A percentile compares a stretch with the other conserved stretches of the same genome.
These are phyloP conservation scores for Amblyjoppa proteus DNA, from an alignment of 2,888 invertebrate genomes.

Conservation along the genomic window DNA sequence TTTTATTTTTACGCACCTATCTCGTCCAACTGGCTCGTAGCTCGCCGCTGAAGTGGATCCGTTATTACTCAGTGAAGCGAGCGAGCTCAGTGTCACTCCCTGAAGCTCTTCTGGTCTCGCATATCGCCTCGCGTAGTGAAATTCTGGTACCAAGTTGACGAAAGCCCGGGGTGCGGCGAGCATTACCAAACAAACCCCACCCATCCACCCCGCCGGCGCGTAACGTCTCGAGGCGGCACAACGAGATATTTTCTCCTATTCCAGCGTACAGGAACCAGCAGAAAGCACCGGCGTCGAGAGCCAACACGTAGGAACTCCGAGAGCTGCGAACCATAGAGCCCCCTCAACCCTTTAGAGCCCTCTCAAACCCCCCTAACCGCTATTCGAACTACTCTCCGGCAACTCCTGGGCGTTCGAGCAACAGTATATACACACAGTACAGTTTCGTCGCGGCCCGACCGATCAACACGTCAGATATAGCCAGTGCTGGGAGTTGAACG, in stretches of 20 bases:
- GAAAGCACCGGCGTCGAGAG: slow-evolving; percentile 8
- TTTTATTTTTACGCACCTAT: neutral
- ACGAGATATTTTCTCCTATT: slow-evolving; percentile 22
- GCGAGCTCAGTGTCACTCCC: neutral
- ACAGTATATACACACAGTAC: slow-evolving; percentile 8
- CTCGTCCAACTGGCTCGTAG: neutral
- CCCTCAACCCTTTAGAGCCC: slow-evolving; percentile 2
- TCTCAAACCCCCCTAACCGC: slow-evolving; percentile 31
- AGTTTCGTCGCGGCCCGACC: neutral
- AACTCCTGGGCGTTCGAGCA: slow-evolving; percentile 26
- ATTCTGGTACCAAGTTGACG: slow-evolving; percentile 50
- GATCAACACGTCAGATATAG: slow-evolving; percentile 39
- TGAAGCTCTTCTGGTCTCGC: neutral
- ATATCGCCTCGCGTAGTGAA: slow-evolving; percentile 38
- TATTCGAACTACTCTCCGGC: slow-evolving; percentile 43
- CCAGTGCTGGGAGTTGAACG: slow-evolving; percentile 24
- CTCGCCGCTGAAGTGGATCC: neutral
- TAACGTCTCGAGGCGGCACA: slow-evolving; percentile 18
- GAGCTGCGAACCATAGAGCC: slow-evolving; percentile 4
- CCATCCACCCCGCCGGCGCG: neutral
- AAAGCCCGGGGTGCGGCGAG: slow-evolving; percentile 38
- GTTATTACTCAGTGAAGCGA: slow-evolving; percentile 24
- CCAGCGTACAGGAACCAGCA: slow-evolving; percentile 16
- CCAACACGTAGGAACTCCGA: neutral
- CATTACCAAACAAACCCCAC: slow-evolving; percentile 20